Percentiles rank a stretch among this genome's conserved stretches.
These are phyloP conservation scores for Coelinius sp. DNA, from an alignment of 2,888 invertebrate species.

Conservation along the genomic window DNA sequence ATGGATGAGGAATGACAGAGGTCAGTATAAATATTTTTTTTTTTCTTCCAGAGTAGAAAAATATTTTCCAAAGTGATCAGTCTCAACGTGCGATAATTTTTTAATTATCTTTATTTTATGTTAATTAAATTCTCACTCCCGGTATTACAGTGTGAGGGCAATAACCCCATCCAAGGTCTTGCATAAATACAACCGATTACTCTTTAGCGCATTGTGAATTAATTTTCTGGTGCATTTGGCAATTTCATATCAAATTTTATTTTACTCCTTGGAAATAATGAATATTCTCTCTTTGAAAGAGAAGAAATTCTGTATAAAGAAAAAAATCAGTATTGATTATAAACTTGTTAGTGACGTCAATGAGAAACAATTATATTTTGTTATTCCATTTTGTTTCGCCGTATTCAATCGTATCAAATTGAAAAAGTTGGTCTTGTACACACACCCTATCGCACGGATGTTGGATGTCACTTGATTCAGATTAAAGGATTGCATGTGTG, in stretches of 20 bases:
- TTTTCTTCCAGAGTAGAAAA: no score
- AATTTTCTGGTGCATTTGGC: no score
- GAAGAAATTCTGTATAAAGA: no score
- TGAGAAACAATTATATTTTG: neutral
- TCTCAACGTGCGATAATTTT: neutral
- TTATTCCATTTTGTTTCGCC: neutral
- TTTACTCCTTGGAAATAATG: no score
- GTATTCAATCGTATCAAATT: neutral
- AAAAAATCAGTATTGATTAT: no score
- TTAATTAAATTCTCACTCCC: constrained; percentile 8
- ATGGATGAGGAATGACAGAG: no score
- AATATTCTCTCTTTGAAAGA: no score
- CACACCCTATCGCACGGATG: neutral
- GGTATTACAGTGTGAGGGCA: neutral
- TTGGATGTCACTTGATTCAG: neutral
- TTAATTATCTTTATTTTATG: constrained; percentile 19
- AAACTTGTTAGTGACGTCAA: neutral
- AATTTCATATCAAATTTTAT: no score
- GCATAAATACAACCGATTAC: neutral
- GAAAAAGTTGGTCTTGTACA: neutral
- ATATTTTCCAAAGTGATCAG: no score
- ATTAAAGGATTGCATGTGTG: neutral
- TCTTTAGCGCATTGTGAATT: no score
- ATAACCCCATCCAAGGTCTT: constrained; percentile 23
- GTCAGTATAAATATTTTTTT: no score